Base-by-base conservation (phyloP, 2,888 invertebrate species). In the Agrypnus murinus region DNA sequence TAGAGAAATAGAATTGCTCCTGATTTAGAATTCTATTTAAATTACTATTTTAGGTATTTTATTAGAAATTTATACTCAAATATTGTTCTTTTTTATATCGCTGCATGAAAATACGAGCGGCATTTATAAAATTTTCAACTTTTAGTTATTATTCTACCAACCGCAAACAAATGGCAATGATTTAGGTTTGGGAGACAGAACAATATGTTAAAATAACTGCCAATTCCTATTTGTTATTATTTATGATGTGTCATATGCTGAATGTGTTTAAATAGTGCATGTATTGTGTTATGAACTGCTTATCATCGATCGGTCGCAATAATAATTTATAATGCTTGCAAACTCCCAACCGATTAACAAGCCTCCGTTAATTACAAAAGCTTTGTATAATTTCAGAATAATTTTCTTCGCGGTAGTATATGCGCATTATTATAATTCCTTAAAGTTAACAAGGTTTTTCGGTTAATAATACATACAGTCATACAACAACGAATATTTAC, bases 291-390 rank as follows among this genome's bases (percentile, higher is more conserved):
- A 72, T 69, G 50, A 69, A 68, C 65, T 72, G 73, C 66, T 74
- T 77, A 77, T 72, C 74, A 73, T 73, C 70, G 73, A 75, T 72
- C 69, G 74, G 45, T 63, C 50, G 58, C 69, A 68, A 73, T 74
- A 73, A 69, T 75, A 77, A 75, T 75, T 74, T 75, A 75, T 70
- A 70, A 66, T 64, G 64, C 40, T 53, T 48, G 34, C 25, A 63
- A 65, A 68, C 45, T 17, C 48, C 36, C 36, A 10, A 25, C 34
- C 62, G 62, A 63, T 63, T 50, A 48, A 38, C 62, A 36, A 48
- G 48, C 34, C 45, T 62, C 25, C 43, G 60, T 48, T 46, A 34
- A 62, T 31, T 36, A 50, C 50, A 10, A n/a, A 31, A 50, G 17
- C 50, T 31, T 48, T 50, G 50, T 50, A 31, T 50, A 50, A 50